Evolutionary conservation across 2,113 vertebrate species (phyloP).

Genomic region (Pholis gunnellus): DNA sequence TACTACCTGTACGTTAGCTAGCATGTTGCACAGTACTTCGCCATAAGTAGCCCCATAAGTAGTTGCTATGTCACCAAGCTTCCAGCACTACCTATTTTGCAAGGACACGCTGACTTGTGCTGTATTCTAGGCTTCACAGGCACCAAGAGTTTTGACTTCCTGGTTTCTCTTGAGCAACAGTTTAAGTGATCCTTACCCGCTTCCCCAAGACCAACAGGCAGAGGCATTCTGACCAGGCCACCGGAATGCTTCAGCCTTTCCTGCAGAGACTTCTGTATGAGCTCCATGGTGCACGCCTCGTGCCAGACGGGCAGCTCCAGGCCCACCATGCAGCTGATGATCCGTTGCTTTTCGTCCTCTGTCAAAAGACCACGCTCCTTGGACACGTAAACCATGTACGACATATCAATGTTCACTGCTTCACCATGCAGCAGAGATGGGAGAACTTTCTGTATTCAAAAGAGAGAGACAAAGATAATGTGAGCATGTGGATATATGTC

Average conservation of each 20-base stretch:
- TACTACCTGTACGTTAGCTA: not conserved
- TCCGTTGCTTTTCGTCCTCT: constrained; percentile 79
- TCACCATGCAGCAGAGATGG: constrained; percentile 87
- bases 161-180: not conserved
- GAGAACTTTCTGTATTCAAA: constrained; percentile 80
- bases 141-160: not conserved
- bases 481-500: not conserved
- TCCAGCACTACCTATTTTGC: not conserved
- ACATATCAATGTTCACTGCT: constrained; percentile 88
- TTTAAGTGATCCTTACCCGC: constrained; percentile 78
- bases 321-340: constrained; percentile 85
- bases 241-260: constrained; percentile 87
- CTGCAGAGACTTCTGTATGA: constrained; percentile 82
- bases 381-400: constrained; percentile 87
- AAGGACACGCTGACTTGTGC: not conserved
- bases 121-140: not conserved
- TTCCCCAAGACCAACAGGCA: constrained; percentile 82
- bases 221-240: constrained; percentile 83
- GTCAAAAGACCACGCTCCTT: constrained; percentile 73
- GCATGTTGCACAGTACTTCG: not conserved
- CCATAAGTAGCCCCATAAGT: not conserved
- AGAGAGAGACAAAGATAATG: not conserved
- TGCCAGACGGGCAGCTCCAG: constrained; percentile 88
- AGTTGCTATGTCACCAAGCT: not conserved
- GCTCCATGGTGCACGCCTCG: constrained; percentile 76